Evolutionary conservation across 2,113 vertebrate species (phyloP), one percentile per base, ranked within the genome.

Genomic region (Entelurus aequoreus): DNA sequence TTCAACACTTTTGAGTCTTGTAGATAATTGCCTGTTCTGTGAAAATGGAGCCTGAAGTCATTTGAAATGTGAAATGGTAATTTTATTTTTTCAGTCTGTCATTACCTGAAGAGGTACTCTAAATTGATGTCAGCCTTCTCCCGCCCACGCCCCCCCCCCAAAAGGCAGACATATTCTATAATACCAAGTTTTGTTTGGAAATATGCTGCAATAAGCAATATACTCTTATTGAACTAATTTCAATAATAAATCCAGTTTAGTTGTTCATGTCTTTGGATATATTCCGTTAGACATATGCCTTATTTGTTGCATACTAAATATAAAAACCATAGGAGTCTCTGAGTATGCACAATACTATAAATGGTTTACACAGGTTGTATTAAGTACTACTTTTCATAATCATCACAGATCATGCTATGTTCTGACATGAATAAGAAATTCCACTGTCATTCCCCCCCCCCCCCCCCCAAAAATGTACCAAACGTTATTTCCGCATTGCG

Each of bases 31-130:
- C 14, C 14, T 16, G 36, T 19, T 57, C 9, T 8, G 42, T 57
- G 9, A 42, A 57, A 19, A 42, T 57, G n/a, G 42, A 57, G n/a
- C 12, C n/a, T 42, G 9, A 57, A 57, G 55, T 44, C 8, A 57
- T 57, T 44, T 57, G 1, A 44, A 57, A 12, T 42, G 38, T 12
- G 38, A 42, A 57, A 57, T 11, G 19, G 10, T 7, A 6, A 57
- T 57, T n/a, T 28, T 44, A 57, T 57, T 57, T 44, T 57, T 28
- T 6, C 4, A 38, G 13, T 38, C 13, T n/a, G 7, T 40, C 13
- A 12, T 6, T 8, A 37, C 3, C 38, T n/a, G 36, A 55, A 55
- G 38, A 56, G 54, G 37, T 55, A n/a, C 15, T 55, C 36, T 19
- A 16, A 55, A 42, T 11, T 56, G 36, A 2, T 42, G 37, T 3